Evolutionary conservation across 1,140 invertebrate genomes (phyloP).

Genomic region (Bombus vancouverensis): DNA sequence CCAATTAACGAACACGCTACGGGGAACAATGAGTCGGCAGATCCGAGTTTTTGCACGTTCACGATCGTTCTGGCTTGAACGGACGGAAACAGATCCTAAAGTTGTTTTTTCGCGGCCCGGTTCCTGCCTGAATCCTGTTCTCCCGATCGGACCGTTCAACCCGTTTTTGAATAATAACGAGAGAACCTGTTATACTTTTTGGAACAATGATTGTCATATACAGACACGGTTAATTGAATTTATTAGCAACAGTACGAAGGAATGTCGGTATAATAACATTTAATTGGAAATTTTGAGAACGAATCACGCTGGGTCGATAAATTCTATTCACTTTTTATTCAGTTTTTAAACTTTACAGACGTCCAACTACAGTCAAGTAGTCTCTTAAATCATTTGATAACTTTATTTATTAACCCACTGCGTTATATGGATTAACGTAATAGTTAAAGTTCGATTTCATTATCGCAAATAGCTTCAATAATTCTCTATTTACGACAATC

Average conservation of each 20-base stretch:
- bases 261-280: not conserved
- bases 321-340: not conserved
- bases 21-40: slow-evolving; percentile 43
- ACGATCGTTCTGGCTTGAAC: slow-evolving; percentile 22
- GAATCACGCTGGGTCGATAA: not conserved
- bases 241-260: not conserved
- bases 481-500: not conserved
- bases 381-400: not conserved
- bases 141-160: not conserved
- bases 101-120: slow-evolving; percentile 18
- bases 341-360: not conserved
- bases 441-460: not conserved
- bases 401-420: not conserved
- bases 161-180: slow-evolving; percentile 12
- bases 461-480: not conserved
- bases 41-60: slow-evolving; percentile 45
- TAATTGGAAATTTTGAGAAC: not conserved
- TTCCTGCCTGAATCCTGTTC: not conserved
- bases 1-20: slow-evolving; percentile 40
- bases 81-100: slow-evolving; percentile 36
- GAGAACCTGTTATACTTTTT: slow-evolving; percentile 10
- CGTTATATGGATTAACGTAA: not conserved
- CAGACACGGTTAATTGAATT: slow-evolving; percentile 12
- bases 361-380: no score
- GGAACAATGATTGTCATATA: not conserved